Evolutionary conservation across 2,797 vertebrate genomes (phyloP).

Genomic region (Darevskia mixta): DNA sequence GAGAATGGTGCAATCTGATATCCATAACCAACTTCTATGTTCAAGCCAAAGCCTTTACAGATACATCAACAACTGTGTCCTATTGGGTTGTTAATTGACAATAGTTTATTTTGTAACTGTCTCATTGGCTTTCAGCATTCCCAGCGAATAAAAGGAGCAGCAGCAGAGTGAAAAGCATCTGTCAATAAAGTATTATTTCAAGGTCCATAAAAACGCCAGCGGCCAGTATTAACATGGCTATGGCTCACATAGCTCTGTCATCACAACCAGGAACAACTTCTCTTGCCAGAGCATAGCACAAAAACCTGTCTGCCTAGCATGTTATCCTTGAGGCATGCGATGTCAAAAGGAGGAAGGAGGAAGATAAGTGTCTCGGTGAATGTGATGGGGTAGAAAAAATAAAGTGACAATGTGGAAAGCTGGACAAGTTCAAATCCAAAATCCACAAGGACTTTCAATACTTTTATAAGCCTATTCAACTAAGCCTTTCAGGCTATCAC

Average conservation of each 20-base stretch:
- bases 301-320: background rate
- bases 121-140: background rate
- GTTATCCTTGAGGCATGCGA: constrained; percentile 29
- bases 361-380: background rate
- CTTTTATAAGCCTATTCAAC: background rate
- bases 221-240: constrained; percentile 24
- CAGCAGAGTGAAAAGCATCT: constrained; percentile 9
- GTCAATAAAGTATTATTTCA: constrained; percentile 5
- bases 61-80: constrained; percentile 4
- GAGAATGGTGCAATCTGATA: constrained; percentile 8
- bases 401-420: constrained; percentile 16
- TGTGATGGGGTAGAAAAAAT: background rate
- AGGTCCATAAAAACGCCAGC: background rate
- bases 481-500: background rate
- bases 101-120: constrained; percentile 21
- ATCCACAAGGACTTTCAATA: constrained; percentile 1
- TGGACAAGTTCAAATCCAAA: constrained; percentile 2
- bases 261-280: constrained; percentile 3
- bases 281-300: background rate
- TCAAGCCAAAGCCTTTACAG: background rate
- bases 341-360: background rate
- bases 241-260: background rate
- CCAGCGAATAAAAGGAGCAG: background rate
- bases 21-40: background rate
- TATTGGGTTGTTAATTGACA: constrained; percentile 31